Evolutionary conservation across 2,797 vertebrate species (phyloP), one percentile per base, ranked within the genome.

Genomic region (Sarcoramphus papa): DNA sequence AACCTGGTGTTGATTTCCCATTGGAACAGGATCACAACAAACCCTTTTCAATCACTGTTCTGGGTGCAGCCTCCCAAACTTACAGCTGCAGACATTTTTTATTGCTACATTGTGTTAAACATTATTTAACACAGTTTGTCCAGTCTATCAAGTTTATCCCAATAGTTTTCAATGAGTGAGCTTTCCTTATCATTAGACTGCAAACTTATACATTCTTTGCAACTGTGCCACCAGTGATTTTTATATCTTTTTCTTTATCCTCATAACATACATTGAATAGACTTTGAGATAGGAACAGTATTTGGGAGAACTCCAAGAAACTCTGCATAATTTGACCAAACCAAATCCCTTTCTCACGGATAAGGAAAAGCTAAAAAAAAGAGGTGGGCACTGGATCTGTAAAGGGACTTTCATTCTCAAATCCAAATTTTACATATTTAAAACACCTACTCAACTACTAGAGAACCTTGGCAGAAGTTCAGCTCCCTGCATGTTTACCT

Each of bases 391-490:
- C 10, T 54, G 48, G 8, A 69, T 65, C 41, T 70, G 14, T 45
- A 35, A 35, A 65, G 17, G 15, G 14, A 87, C 37, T 84, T 87
- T 75, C 57, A 67, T 40, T 75, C 41, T 60, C 50, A 51, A 83
- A 75, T 70, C 57, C 73, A 79, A 41, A 51, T 57, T 92, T 70
- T 51, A 43, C 41, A 47, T 50, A 50, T 79, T 75, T 87, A 35
- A 75, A 94, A 65, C 73, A 83, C 73, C 70, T 59, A 50, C 57
- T 90, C 62, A 60, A 10, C 23, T 65, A 19, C 57, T 65, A 13
- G 41, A 83, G 63, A 59, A 54, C 47, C 33, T 25, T 90, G 87
- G 63, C 68, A 92, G 64, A 54, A 87, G 69, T 51, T 95, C 53
- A 84, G 41, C 27, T 76, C 43, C 59, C 37, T 0, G 1, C 47